Percentiles rank a stretch among this genome's conserved stretches.
These are phyloP conservation scores for Toxotes jaculatrix DNA, from an alignment of 2,113 vertebrate genomes.

Conservation along the genomic window DNA sequence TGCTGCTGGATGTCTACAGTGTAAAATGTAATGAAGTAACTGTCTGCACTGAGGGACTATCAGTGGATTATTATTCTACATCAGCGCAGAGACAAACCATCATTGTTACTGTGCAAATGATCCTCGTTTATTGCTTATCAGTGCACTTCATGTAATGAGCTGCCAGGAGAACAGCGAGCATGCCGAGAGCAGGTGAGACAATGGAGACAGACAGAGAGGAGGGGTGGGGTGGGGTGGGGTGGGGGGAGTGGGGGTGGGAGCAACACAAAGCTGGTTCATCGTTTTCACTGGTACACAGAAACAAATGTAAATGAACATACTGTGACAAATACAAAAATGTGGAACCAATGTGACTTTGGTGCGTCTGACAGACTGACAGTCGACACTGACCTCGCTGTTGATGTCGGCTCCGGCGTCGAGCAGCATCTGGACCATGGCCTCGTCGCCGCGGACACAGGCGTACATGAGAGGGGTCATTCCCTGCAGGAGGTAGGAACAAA, in stretches of 20 bases:
- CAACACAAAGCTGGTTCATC: slow-evolving; percentile 48
- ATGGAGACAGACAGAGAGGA: slow-evolving; percentile 11
- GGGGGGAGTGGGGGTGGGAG: not conserved
- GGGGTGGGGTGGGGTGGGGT: not conserved
- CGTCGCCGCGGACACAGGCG: slow-evolving; percentile 86
- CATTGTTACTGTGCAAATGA: slow-evolving; percentile 12
- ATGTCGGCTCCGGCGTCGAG: slow-evolving; percentile 87
- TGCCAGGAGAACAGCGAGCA: slow-evolving; percentile 53
- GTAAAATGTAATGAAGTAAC: slow-evolving; percentile 32
- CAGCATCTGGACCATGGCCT: slow-evolving; percentile 89
- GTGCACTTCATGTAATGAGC: slow-evolving; percentile 70
- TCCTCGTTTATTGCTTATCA: slow-evolving; percentile 33
- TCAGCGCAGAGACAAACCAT: slow-evolving; percentile 19
- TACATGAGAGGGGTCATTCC: slow-evolving; percentile 89
- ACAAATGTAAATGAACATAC: slow-evolving; percentile 49
- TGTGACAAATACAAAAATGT: slow-evolving; percentile 37
- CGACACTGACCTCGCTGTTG: slow-evolving; percentile 85
- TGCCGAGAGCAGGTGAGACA: slow-evolving; percentile 61
- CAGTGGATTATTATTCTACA: slow-evolving; percentile 7
- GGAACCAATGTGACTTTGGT: not conserved
- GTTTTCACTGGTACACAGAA: slow-evolving; percentile 51
- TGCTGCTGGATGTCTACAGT: slow-evolving; percentile 24
- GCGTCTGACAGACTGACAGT: not conserved
- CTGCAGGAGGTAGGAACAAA: slow-evolving; percentile 59
- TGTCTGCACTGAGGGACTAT: slow-evolving; percentile 8